phyloP scores from a whole-genome alignment of 2,888 invertebrate genomes.

The Nipponacmea schrenckii region DNA sequence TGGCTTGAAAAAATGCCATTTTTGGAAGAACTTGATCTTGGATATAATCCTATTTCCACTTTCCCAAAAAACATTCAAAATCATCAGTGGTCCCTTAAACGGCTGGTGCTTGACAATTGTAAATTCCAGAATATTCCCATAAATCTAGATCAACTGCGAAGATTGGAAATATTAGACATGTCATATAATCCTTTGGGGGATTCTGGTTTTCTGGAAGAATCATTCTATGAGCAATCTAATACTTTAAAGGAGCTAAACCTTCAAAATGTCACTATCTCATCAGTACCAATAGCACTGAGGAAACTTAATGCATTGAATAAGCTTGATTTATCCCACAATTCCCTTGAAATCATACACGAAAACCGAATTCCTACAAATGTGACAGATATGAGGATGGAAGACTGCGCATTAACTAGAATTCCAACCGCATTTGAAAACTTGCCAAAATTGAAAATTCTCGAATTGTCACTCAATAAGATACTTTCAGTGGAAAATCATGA shows the following conservation, averaged over 20 bases:
- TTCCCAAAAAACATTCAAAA: background rate
- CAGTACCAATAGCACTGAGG: background rate
- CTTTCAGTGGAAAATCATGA: background rate
- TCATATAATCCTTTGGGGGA: background rate
- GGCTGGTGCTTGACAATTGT: background rate
- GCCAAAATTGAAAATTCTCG: constrained; percentile 12
- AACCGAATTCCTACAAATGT: background rate
- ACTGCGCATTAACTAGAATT: constrained; percentile 16
- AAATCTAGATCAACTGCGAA: background rate
- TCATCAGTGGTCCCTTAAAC: background rate
- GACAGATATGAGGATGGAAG: constrained; percentile 23
- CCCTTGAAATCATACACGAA: background rate
- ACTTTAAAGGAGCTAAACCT: background rate
- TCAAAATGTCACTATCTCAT: background rate
- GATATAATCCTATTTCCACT: background rate
- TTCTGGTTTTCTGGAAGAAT: background rate
- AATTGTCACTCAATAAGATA: constrained; percentile 22
- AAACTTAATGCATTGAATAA: background rate
- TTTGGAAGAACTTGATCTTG: background rate
- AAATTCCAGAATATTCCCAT: background rate
- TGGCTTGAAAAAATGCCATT: background rate
- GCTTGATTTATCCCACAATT: background rate
- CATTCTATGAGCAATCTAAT: background rate
- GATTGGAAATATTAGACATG: background rate
- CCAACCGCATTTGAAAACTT: constrained; percentile 17